A percentile compares a stretch with the other conserved stretches of the same genome.
These are phyloP conservation scores for Otolemur garnettii DNA, from an alignment of 2,113 vertebrate genomes.

Conservation along the genomic window DNA sequence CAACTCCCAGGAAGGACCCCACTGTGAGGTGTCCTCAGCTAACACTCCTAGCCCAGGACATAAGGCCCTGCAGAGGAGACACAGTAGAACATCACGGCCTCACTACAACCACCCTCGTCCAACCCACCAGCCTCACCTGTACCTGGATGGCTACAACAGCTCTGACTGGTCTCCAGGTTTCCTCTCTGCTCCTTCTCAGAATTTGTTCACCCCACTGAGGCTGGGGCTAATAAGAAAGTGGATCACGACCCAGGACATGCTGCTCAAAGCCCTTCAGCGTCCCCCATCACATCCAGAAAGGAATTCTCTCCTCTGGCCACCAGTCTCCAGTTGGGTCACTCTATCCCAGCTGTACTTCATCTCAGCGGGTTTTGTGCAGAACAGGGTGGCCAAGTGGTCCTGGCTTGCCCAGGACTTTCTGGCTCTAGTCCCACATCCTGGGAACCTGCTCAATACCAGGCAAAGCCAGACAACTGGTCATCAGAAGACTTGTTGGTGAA, in stretches of 20 bases:
- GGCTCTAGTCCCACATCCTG: background rate
- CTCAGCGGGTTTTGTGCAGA: background rate
- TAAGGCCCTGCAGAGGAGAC: background rate
- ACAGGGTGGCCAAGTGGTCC: rapidly evolving
- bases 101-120: background rate
- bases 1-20: background rate
- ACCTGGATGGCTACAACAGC: background rate
- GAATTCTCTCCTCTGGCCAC: background rate
- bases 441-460: background rate
- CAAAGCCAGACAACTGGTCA: background rate
- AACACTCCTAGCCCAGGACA: background rate
- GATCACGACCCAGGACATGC: background rate
- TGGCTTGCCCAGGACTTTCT: background rate
- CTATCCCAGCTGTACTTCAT: background rate
- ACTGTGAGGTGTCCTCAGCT: background rate
- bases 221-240: no score
- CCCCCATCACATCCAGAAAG: background rate
- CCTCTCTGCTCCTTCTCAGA: background rate
- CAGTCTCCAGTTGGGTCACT: background rate
- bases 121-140: background rate
- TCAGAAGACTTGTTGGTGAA: background rate
- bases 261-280: background rate
- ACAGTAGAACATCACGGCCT: background rate
- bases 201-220: background rate
- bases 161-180: background rate